phyloP scores from a whole-genome alignment of 2,888 invertebrate genomes.

The Stratiomys singularior region DNA sequence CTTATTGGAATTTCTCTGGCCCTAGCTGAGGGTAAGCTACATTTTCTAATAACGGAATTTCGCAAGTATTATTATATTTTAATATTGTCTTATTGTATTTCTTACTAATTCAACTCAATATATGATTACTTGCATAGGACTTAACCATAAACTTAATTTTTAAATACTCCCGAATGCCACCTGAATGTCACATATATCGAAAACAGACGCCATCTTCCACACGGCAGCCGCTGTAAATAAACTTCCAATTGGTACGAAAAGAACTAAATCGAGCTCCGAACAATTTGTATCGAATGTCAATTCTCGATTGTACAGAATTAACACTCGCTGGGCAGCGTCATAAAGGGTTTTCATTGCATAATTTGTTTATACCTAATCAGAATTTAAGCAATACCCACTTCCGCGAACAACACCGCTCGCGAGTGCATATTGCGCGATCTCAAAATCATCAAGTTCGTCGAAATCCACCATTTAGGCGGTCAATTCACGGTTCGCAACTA shows the following conservation, averaged over 20 bases:
- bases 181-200: neutral
- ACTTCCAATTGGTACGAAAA: neutral
- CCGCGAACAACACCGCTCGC: neutral
- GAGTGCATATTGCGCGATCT: neutral
- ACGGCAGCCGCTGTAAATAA: slow-evolving; percentile 3
- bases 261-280: slow-evolving; percentile 29
- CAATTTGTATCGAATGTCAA: slow-evolving; percentile 37
- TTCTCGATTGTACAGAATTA: slow-evolving; percentile 18
- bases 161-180: too few relatives aligned
- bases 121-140: too few relatives aligned
- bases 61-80: too few relatives aligned
- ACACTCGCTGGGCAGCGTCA: slow-evolving; percentile 32
- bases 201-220: slow-evolving; percentile 12
- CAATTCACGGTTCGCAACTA: slow-evolving; percentile 24
- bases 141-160: too few relatives aligned
- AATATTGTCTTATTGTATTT: too few relatives aligned
- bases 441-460: slow-evolving; percentile 1
- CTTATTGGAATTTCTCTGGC: too few relatives aligned
- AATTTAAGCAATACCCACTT: slow-evolving; percentile 46
- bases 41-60: too few relatives aligned
- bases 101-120: too few relatives aligned
- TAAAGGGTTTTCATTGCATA: slow-evolving; percentile 53
- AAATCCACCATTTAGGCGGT: slow-evolving; percentile 27
- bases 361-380: slow-evolving; percentile 54
- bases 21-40: too few relatives aligned